Percentiles rank a stretch among this genome's conserved stretches.
Evolutionary conservation across 2,888 invertebrate genomes (phyloP).

Genomic region (Escarpia spicata): DNA sequence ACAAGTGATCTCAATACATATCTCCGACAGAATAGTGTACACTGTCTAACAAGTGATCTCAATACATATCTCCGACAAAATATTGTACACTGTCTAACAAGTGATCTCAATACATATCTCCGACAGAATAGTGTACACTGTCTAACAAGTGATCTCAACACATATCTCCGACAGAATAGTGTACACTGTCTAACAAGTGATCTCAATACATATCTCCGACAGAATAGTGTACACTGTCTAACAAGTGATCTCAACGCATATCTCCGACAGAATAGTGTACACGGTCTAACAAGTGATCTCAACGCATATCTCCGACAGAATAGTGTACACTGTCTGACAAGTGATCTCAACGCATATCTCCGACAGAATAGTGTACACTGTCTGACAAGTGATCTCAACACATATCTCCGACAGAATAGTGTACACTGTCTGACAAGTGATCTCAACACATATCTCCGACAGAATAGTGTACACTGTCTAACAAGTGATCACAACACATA

Average conservation of each 20-base stretch:
- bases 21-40: not conserved
- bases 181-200: not conserved
- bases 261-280: not conserved
- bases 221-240: not conserved
- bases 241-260: not conserved
- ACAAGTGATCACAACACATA: not conserved
- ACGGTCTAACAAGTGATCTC: not conserved
- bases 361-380: not conserved
- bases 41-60: not conserved
- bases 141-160: not conserved
- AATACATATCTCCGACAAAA: not conserved
- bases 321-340: not conserved
- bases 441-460: not conserved
- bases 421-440: not conserved
- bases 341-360: not conserved
- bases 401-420: not conserved
- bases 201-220: not conserved
- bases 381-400: not conserved
- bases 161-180: not conserved
- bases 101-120: not conserved
- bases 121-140: not conserved
- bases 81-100: not conserved
- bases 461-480: not conserved
- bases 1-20: not conserved
- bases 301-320: not conserved